Conservation (phyloP, 2,797 vertebrate genomes). For the Poecilia picta region DNA sequence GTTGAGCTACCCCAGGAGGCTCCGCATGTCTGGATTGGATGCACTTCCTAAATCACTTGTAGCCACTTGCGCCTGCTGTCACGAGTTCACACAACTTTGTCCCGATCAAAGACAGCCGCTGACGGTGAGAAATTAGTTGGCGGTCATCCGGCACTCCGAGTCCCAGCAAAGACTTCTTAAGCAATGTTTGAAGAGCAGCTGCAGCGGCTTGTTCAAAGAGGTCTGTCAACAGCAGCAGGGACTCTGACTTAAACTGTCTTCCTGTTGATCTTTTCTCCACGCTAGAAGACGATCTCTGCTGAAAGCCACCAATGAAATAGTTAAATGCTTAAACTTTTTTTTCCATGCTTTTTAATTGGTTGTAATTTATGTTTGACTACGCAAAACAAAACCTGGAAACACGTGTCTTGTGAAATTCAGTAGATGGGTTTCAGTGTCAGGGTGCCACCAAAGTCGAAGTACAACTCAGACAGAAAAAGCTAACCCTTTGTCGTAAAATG, state of each 20-base stretch:
- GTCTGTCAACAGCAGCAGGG: slow-evolving; percentile 25
- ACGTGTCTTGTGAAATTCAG: background rate
- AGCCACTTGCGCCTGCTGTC: background rate
- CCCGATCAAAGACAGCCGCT: slow-evolving; percentile 41
- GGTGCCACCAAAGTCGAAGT: background rate
- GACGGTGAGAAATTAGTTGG: slow-evolving; percentile 40
- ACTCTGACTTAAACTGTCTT: background rate
- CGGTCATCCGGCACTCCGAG: slow-evolving; percentile 32
- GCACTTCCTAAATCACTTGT: slow-evolving; percentile 6
- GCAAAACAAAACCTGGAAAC: background rate
- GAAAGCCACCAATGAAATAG: background rate
- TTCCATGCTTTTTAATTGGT: background rate
- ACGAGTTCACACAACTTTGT: slow-evolving; percentile 1
- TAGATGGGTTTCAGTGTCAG: background rate
- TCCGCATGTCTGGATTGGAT: background rate
- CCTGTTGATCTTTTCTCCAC: slow-evolving; percentile 6
- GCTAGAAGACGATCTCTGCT: background rate
- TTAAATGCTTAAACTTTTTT: background rate
- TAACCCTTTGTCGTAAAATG: background rate
- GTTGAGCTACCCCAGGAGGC: background rate
- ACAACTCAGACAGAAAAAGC: background rate
- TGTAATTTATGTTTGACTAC: background rate
- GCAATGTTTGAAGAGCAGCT: slow-evolving; percentile 56
- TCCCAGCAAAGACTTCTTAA: slow-evolving; percentile 21
- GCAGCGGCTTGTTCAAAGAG: slow-evolving; percentile 35